Evolutionary conservation across 2,113 vertebrate species (phyloP), one percentile per base, ranked within the genome.

Genomic region (Phyllopteryx taeniolatus): DNA sequence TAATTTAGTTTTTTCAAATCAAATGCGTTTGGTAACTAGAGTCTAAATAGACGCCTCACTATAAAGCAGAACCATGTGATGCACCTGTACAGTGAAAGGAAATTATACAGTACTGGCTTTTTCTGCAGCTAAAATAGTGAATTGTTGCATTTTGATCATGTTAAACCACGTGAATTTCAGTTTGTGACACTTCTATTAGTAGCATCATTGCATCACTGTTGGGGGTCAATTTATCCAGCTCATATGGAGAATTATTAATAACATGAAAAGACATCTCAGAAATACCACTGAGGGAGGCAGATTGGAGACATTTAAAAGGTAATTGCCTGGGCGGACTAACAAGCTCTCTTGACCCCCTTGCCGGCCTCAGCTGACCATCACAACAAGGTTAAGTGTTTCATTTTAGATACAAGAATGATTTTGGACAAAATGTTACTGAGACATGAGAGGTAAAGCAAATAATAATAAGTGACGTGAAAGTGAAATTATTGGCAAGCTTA

Each of bases 321-420:
- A 78, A 82, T 39, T 61, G 22, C 22, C 72, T 82, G 83, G 83
- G 75, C 82, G 74, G 84, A 59, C n/a, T 6, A 39, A 57, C 33
- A 10, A 20, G 43, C 63, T n/a, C 39, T 13, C 19, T 64, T 44
- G 62, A 43, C 62, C 33, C 20, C 60, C 10, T 44, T 12, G 51
- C 17, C 33, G 44, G 68, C 39, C 66, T 62, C 12, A 67, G 39
- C 57, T 76, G 85, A 82, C 79, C 84, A 75, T 15, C 31, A 59
- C 66, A 68, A 69, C 20, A 7, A 46, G 20, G 13, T 65, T 27
- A 46, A 46, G 6, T 27, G 39, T 46, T 46, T 20, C 5, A 4
- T 8, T 8, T 22, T 22, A 46, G 13, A 13, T 2, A n/a, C 20
- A 27, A n/a, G 5, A 31, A 8, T 8, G 4, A 44, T n/a, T 59